Conservation (phyloP, 2,797 vertebrate species). For the Artibeus jamaicensis region DNA sequence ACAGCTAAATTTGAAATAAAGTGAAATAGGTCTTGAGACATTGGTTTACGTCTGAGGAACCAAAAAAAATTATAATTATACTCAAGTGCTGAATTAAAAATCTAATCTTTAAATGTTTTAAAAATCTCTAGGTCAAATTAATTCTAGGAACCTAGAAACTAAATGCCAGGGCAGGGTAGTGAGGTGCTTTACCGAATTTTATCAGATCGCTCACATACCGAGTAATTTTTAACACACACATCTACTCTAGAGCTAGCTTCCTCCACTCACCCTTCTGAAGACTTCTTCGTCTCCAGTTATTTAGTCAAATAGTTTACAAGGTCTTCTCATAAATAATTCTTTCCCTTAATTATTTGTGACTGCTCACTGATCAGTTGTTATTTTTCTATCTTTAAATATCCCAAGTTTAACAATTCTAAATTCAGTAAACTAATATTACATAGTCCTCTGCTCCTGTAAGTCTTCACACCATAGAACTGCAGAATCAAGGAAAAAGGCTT, state of each 20-base stretch:
- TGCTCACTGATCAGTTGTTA: background rate
- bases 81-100: background rate
- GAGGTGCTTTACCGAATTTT: background rate
- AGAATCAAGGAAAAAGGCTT: background rate
- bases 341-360: slow-evolving; percentile 15
- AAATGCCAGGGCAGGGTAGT: background rate
- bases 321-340: slow-evolving; percentile 11
- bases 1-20: background rate
- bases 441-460: background rate
- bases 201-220: background rate
- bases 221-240: background rate
- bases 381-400: background rate
- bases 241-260: background rate
- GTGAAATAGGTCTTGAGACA: background rate
- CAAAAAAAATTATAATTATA: background rate
- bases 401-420: background rate
- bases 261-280: background rate
- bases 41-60: background rate
- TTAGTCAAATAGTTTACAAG: background rate
- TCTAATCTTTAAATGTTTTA: background rate
- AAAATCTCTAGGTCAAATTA: slow-evolving; percentile 34
- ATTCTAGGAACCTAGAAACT: background rate
- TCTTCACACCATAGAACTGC: background rate
- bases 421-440: background rate
- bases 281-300: background rate